phyloP scores from a whole-genome alignment of 1,140 invertebrate species.

The Philopotamus ludificatus region DNA sequence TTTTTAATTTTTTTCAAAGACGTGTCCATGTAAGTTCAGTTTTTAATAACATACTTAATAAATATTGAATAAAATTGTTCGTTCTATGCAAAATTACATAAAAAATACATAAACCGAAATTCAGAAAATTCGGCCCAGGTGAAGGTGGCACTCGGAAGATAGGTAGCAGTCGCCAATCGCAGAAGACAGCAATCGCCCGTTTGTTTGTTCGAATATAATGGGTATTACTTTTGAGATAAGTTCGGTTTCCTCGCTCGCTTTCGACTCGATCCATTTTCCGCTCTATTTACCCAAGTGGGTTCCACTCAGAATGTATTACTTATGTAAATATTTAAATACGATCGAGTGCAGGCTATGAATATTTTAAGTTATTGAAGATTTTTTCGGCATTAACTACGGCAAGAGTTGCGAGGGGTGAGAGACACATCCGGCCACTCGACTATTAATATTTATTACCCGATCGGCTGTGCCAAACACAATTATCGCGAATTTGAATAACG shows the following conservation, averaged over 20 bases:
- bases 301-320: constrained; percentile 53
- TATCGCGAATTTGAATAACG: not conserved
- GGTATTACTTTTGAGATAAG: constrained; percentile 42
- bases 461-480: not conserved
- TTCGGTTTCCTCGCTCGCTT: constrained; percentile 29
- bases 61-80: too few relatives aligned
- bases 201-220: constrained; percentile 40
- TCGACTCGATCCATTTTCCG: constrained; percentile 38
- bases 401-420: constrained; percentile 33
- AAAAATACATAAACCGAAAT: too few relatives aligned
- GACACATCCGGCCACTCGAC: constrained; percentile 1
- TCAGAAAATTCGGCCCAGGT: too few relatives aligned
- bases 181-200: constrained; percentile 1
- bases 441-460: not conserved
- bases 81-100: too few relatives aligned
- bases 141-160: not conserved
- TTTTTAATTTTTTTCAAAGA: too few relatives aligned
- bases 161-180: not conserved
- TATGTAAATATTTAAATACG: constrained; percentile 62
- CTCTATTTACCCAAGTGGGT: constrained; percentile 42
- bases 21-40: too few relatives aligned
- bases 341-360: constrained; percentile 60
- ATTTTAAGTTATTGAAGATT: constrained; percentile 50
- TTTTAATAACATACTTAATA: too few relatives aligned
- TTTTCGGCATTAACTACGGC: constrained; percentile 37